Percentiles rank a stretch among this genome's conserved stretches.
These are phyloP conservation scores for Dynastes grantii DNA, from an alignment of 2,888 invertebrate species.

Conservation along the genomic window DNA sequence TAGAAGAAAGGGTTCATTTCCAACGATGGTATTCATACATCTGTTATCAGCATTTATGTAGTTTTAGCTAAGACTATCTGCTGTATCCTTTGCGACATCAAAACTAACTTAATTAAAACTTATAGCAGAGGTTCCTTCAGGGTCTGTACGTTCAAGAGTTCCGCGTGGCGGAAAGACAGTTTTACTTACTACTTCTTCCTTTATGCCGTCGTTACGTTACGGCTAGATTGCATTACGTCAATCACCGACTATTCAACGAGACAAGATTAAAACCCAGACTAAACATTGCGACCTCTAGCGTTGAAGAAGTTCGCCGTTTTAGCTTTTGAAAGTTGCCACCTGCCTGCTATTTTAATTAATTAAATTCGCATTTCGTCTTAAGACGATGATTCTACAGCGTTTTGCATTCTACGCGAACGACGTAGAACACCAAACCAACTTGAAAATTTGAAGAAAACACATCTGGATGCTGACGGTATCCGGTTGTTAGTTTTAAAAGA, in stretches of 20 bases:
- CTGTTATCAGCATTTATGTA: not conserved
- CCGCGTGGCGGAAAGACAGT: constrained; percentile 8
- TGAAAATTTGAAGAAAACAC: too few species aligned
- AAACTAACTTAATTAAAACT: constrained; percentile 44
- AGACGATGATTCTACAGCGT: too few species aligned
- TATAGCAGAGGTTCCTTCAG: not conserved
- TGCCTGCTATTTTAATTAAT: too few species aligned
- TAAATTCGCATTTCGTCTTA: too few species aligned
- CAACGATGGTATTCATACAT: constrained; percentile 26
- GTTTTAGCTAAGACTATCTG: not conserved
- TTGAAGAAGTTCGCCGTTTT: too few species aligned
- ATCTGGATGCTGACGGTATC: too few species aligned
- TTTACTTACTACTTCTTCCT: not conserved
- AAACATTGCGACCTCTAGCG: too few species aligned
- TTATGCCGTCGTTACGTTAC: not conserved
- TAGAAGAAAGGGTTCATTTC: not conserved
- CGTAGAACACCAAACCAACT: too few species aligned
- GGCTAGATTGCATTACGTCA: constrained; percentile 8
- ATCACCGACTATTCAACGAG: not conserved
- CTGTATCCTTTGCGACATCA: constrained; percentile 14
- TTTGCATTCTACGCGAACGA: too few species aligned
- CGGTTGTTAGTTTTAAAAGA: too few species aligned
- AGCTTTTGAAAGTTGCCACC: too few species aligned
- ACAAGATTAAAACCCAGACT: not conserved
- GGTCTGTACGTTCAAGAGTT: not conserved